Percentiles rank a stretch among this genome's conserved stretches.
phyloP scores from a whole-genome alignment of 2,113 vertebrate genomes.

The Ammodytes dubius region DNA sequence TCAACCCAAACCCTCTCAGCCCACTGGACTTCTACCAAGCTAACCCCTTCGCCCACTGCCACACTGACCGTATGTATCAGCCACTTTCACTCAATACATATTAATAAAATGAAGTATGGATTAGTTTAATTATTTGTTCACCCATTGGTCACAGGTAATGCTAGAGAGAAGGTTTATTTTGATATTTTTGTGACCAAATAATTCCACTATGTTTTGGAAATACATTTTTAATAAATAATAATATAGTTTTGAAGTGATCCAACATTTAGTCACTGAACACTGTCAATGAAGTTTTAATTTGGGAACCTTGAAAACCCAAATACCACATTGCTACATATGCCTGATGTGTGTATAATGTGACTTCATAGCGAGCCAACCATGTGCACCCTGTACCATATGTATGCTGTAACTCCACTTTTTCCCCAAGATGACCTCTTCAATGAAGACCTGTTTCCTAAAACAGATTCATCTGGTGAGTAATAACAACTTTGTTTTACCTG shows the following conservation, averaged over 20 bases:
- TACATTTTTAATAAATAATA: too few species aligned
- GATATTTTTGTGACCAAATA: neutral
- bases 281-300: neutral
- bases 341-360: neutral
- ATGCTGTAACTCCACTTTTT: neutral
- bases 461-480: slow-evolving; percentile 87
- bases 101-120: neutral
- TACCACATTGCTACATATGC: neutral
- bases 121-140: neutral
- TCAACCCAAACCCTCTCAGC: slow-evolving; percentile 75
- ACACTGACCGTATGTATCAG: slow-evolving; percentile 69
- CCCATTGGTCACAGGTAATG: neutral
- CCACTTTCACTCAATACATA: neutral
- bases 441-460: slow-evolving; percentile 94
- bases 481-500: neutral
- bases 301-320: neutral
- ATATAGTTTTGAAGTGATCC: too few species aligned
- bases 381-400: neutral
- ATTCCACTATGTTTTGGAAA: too few species aligned
- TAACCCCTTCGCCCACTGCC: slow-evolving; percentile 89
- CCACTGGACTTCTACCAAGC: slow-evolving; percentile 95
- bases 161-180: neutral
- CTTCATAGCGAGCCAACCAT: neutral
- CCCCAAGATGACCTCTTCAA: slow-evolving; percentile 91
- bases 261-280: too few species aligned